phyloP scores from a whole-genome alignment of 2,888 invertebrate genomes.

The Phyllotreta cruciferae region DNA sequence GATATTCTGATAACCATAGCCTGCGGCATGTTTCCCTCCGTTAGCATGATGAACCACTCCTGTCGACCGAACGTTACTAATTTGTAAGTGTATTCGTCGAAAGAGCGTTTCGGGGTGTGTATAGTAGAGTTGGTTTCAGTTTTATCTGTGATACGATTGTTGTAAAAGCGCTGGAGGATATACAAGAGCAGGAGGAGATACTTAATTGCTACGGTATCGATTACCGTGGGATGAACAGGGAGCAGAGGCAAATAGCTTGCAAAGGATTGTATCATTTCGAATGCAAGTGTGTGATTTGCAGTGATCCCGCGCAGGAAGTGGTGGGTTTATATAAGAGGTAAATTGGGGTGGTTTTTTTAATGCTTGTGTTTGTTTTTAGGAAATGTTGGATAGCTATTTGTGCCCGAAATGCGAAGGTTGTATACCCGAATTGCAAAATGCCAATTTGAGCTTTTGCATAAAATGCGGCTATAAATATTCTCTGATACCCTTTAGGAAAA shows the following conservation, averaged over 20 bases:
- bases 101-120: background rate
- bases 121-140: conserved; percentile 59
- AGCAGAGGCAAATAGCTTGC: conserved; percentile 69
- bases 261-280: conserved; percentile 78
- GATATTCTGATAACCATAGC: conserved; percentile 61
- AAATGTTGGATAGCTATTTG: conserved; percentile 57
- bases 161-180: conserved; percentile 71
- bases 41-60: conserved; percentile 92
- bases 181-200: conserved; percentile 74
- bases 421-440: conserved; percentile 50
- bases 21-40: conserved; percentile 84
- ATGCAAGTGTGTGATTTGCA: conserved; percentile 79
- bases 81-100: conserved; percentile 62
- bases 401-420: conserved; percentile 59
- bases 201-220: conserved; percentile 87
- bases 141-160: conserved; percentile 75
- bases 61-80: conserved; percentile 84
- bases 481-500: conserved; percentile 48
- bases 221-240: conserved; percentile 68
- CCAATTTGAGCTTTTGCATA: conserved; percentile 52
- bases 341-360: too few species aligned
- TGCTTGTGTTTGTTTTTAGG: conserved; percentile 49
- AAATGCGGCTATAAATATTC: conserved; percentile 48
- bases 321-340: too few species aligned
- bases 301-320: conserved; percentile 55